These are phyloP conservation scores for Chaetodon auriga DNA, from an alignment of 2,113 vertebrate species.

Conservation along the genomic window DNA sequence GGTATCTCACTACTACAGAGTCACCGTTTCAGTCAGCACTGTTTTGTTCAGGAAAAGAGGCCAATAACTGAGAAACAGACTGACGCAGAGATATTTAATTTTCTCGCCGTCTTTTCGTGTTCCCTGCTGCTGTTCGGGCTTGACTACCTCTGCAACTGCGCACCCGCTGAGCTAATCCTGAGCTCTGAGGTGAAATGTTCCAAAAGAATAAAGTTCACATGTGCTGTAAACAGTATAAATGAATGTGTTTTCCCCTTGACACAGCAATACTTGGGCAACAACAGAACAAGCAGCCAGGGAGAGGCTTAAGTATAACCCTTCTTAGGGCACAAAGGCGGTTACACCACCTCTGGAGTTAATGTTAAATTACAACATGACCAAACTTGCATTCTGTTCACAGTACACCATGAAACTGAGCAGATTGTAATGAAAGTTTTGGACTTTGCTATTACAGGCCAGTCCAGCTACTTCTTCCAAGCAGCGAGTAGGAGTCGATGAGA, in stretches of 20 bases:
- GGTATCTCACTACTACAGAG: not conserved
- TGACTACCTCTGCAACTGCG: not conserved
- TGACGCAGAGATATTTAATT: not conserved
- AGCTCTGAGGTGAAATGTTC: conserved; percentile 23
- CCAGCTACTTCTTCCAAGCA: conserved; percentile 1
- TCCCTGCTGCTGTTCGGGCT: conserved; percentile 7
- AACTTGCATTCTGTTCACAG: conserved; percentile 31
- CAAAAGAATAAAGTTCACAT: conserved; percentile 26
- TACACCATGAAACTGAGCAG: not conserved
- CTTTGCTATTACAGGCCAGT: conserved; percentile 25
- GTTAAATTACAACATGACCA: conserved; percentile 37
- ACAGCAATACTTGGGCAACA: not conserved
- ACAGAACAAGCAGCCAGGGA: not conserved
- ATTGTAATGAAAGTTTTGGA: conserved; percentile 17
- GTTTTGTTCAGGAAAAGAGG: not conserved
- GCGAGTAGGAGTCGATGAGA: conserved; percentile 36
- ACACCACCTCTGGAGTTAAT: conserved; percentile 22
- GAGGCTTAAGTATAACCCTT: conserved; percentile 12
- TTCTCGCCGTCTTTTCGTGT: not conserved
- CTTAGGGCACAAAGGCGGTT: conserved; percentile 1
- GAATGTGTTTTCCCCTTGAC: not conserved
- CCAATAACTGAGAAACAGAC: not conserved
- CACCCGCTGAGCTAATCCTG: conserved; percentile 34
- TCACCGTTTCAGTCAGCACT: not conserved
- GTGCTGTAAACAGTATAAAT: conserved; percentile 12